Conservation (phyloP, 2,888 invertebrate species). For the Platycheirus albimanus region DNA sequence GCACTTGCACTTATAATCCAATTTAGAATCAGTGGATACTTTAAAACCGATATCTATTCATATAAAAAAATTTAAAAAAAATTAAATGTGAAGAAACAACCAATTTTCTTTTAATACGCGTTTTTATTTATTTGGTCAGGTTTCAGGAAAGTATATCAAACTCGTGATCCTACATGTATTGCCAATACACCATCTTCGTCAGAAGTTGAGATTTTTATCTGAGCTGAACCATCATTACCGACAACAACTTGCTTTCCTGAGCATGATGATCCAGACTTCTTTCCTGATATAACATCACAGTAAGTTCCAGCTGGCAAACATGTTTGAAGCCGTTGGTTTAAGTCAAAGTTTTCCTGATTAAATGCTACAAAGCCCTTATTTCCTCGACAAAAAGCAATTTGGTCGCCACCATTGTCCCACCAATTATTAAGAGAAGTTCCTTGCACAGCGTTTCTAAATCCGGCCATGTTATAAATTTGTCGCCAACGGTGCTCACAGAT, state of each 20-base stretch:
- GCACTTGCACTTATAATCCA: no score
- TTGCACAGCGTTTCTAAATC: constrained; percentile 88
- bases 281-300: constrained; percentile 93
- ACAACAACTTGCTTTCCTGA: constrained; percentile 79
- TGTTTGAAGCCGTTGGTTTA: constrained; percentile 85
- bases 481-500: constrained; percentile 93
- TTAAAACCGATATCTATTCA: no score
- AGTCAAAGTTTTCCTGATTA: constrained; percentile 86
- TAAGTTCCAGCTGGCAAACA: constrained; percentile 90
- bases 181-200: constrained; percentile 88
- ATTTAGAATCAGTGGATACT: no score
- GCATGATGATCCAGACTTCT: constrained; percentile 80
- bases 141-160: neutral
- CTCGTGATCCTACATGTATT: constrained; percentile 84
- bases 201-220: constrained; percentile 75
- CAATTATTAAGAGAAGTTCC: constrained; percentile 86
- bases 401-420: constrained; percentile 92
- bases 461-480: constrained; percentile 89
- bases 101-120: no score
- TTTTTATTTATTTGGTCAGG: no score
- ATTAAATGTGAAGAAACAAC: no score
- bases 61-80: no score
- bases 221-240: constrained; percentile 78
- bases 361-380: constrained; percentile 90
- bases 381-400: constrained; percentile 93